Conservation (phyloP, 2,797 vertebrate genomes). For the Coccyzus lansbergi region DNA sequence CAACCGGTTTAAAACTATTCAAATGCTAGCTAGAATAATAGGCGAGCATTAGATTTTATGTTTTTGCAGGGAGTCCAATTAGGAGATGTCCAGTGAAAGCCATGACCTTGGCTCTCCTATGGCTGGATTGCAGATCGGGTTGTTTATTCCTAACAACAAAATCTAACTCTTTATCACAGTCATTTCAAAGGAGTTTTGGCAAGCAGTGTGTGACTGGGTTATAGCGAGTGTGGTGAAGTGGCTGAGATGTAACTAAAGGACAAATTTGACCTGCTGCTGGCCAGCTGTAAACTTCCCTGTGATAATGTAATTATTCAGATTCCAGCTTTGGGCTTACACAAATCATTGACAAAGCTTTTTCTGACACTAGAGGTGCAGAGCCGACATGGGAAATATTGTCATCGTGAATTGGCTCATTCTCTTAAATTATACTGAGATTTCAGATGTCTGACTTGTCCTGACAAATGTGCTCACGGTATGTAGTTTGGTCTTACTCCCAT, state of each 20-base stretch:
- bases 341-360: constrained; percentile 43
- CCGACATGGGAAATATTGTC: constrained; percentile 37
- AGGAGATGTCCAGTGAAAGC: constrained; percentile 32
- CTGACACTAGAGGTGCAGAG: constrained; percentile 32
- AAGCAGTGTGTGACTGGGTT: neutral
- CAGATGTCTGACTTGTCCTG: constrained; percentile 49
- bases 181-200: neutral
- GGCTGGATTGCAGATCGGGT: neutral
- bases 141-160: neutral
- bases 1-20: constrained; percentile 20
- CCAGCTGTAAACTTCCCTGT: constrained; percentile 5
- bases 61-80: neutral
- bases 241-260: constrained; percentile 17
- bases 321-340: constrained; percentile 32
- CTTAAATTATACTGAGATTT: constrained; percentile 58
- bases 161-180: neutral
- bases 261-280: neutral
- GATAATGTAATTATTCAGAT: constrained; percentile 34
- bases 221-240: neutral
- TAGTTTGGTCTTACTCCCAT: constrained; percentile 63
- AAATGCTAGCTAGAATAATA: constrained; percentile 30
- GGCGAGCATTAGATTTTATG: constrained; percentile 10
- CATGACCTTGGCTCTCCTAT: constrained; percentile 14
- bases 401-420: constrained; percentile 44
- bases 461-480: constrained; percentile 49